Base-by-base conservation (phyloP, 2,888 invertebrate species). In the Drosophila kanekoi region DNA sequence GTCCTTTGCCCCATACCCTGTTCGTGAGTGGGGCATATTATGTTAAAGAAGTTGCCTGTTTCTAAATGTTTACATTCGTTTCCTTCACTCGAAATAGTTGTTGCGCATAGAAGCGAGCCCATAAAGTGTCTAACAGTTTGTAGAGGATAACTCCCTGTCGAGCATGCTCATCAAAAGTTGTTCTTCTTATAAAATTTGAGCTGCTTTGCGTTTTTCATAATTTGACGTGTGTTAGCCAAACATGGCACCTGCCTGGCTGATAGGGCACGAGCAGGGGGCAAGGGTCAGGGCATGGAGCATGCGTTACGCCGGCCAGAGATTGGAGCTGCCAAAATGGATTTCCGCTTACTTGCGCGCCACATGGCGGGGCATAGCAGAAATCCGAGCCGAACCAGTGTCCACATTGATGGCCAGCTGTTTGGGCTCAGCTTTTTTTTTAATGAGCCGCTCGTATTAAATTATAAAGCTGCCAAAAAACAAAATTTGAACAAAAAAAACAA, bases 281-380 rank as follows among this genome's bases (percentile, higher is more conserved):
- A 3, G 18, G 9, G 43, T 41, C 54, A 18, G 8, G 18, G 28
- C 54, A 18, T 10, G 18, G 28, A 16, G 41, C 28, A 59, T 35
- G 43, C 28, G 35, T 41, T 13, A 28, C 14, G 69, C 35, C 14
- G 11, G 56, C 54, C 61, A 43, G 67, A 78, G 75, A 78, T 78
- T 62, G 61, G 61, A 62, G 56, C 67, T 73, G 78, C 67, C 78
- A 77, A 58, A 61, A 74, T 48, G 56, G 59, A 67, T 78, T 67
- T 73, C 62, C 75, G 56, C 48, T 43, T 9, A 63, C 28, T 87
- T 80, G 80, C 87, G 84, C 87, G 80, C 81, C 59, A 64, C 80
- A 87, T 83, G 79, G 66, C 56, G 79, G 41, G 53, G 18, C 56
- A 16, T 35, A 51, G 18, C 14, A 9, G 43, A 71, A 67, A 68